Conservation (phyloP, 2,888 invertebrate genomes). For the Crocallis elinguaria region DNA sequence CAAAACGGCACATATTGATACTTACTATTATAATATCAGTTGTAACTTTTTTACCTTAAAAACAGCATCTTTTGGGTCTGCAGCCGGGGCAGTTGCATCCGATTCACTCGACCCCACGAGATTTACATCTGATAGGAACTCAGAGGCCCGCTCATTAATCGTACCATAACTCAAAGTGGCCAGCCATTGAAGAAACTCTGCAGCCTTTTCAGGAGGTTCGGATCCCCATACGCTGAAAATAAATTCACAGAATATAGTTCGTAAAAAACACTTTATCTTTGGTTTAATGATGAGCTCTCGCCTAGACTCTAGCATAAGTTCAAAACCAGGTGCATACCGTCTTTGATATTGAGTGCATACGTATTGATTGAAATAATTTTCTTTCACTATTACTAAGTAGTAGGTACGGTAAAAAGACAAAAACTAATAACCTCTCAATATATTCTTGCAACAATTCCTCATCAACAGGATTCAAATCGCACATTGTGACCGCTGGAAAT, state of each 20-base stretch:
- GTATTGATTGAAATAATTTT: too few species aligned
- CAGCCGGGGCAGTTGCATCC: constrained; percentile 46
- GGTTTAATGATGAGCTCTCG: too few species aligned
- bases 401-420: too few species aligned
- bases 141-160: constrained; percentile 57
- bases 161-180: constrained; percentile 72
- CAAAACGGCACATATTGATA: too few species aligned
- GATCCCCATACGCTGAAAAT: constrained; percentile 63
- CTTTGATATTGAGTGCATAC: too few species aligned
- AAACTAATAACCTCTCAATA: constrained; percentile 63
- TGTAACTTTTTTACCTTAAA: constrained; percentile 68
- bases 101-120: constrained; percentile 49
- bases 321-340: too few species aligned
- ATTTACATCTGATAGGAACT: constrained; percentile 55
- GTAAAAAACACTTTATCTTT: neutral
- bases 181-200: constrained; percentile 72
- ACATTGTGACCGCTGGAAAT: constrained; percentile 90
- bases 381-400: too few species aligned
- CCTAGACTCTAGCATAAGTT: too few species aligned
- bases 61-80: constrained; percentile 68
- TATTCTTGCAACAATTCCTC: constrained; percentile 74
- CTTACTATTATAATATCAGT: too few species aligned
- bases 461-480: constrained; percentile 82
- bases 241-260: neutral
- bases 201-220: constrained; percentile 60